Conservation (phyloP, 2,888 invertebrate species). For the Theretra japonica region DNA sequence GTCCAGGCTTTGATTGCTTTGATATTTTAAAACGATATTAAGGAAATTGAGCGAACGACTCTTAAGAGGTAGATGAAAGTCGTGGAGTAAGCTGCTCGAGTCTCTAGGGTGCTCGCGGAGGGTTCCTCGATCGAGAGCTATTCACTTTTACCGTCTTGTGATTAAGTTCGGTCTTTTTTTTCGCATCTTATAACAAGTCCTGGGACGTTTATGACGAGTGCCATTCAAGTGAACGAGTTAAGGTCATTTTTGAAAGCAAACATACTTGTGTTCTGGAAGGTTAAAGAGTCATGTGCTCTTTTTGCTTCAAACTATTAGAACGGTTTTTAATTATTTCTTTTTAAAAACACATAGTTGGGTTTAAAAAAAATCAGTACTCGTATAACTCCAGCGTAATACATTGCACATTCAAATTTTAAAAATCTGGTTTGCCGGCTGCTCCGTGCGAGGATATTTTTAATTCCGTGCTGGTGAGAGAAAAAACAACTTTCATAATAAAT, state of each 20-base stretch:
- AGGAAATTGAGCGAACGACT: conserved; percentile 36
- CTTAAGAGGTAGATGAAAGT: conserved; percentile 42
- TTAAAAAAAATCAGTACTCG: background rate
- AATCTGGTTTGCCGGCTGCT: background rate
- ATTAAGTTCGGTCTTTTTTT: conserved; percentile 37
- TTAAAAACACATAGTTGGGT: background rate
- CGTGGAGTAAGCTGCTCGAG: conserved; percentile 34
- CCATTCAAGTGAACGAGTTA: conserved; percentile 25
- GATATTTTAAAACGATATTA: conserved; percentile 29
- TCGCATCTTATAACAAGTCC: conserved; percentile 8
- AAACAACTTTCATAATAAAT: background rate
- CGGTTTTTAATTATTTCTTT: background rate
- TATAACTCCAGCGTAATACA: background rate
- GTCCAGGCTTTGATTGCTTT: background rate
- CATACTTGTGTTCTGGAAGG: background rate
- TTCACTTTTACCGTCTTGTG: conserved; percentile 41
- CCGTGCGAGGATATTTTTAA: background rate
- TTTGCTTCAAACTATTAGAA: background rate
- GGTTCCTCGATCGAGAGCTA: conserved; percentile 48
- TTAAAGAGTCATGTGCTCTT: background rate
- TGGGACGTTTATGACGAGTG: conserved; percentile 19
- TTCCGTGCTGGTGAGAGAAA: background rate
- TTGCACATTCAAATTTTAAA: background rate
- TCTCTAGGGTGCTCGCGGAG: conserved; percentile 44
- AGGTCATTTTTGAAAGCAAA: background rate